These are phyloP conservation scores for Drosophila peninsularis DNA, from an alignment of 2,888 invertebrate genomes.

Conservation along the genomic window DNA sequence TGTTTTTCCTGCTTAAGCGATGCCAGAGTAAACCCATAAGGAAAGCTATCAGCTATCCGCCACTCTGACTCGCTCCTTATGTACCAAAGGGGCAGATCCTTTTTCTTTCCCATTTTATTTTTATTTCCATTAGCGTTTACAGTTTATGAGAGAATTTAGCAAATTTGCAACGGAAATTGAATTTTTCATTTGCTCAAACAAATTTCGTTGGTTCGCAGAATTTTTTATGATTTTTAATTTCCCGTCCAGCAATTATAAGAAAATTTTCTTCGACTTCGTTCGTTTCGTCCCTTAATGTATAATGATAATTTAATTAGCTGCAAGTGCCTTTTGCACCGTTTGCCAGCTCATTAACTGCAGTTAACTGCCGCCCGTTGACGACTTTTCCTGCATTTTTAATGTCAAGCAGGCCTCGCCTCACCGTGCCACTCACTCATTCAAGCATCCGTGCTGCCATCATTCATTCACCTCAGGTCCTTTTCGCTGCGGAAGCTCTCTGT, in stretches of 20 bases:
- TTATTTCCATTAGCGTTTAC: slow-evolving; percentile 22
- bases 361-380: slow-evolving; percentile 49
- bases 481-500: background rate
- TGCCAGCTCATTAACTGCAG: slow-evolving; percentile 74
- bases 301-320: slow-evolving; percentile 80
- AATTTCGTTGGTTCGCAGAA: slow-evolving; percentile 25
- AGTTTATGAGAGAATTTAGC: slow-evolving; percentile 12
- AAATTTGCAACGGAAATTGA: slow-evolving; percentile 66
- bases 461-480: slow-evolving; percentile 13
- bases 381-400: slow-evolving; percentile 71
- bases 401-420: slow-evolving; percentile 10
- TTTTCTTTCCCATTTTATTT: slow-evolving; percentile 4
- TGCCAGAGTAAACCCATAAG: slow-evolving; percentile 4
- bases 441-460: background rate
- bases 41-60: background rate
- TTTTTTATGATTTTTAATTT: slow-evolving; percentile 56
- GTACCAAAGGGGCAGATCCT: slow-evolving; percentile 29
- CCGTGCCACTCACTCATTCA: background rate
- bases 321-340: slow-evolving; percentile 58
- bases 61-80: slow-evolving; percentile 23
- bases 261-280: slow-evolving; percentile 47
- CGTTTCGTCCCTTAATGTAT: slow-evolving; percentile 14
- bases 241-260: slow-evolving; percentile 65
- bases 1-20: background rate
- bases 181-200: slow-evolving; percentile 52